Base-by-base conservation (phyloP, 2,888 invertebrate species). In the Suillia variegata region DNA sequence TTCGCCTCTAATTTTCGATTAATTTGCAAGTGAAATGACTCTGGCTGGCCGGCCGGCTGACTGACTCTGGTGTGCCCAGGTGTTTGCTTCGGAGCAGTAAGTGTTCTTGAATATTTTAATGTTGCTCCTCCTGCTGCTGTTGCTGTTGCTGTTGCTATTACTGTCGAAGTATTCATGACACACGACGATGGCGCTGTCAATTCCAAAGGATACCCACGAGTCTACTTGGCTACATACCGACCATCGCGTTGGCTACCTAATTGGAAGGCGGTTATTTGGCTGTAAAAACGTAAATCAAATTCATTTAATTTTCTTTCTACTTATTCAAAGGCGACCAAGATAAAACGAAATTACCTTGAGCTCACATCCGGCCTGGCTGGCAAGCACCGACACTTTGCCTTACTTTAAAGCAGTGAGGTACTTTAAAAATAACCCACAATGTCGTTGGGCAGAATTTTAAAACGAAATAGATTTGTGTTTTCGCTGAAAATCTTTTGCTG, bases 21-120 rank as follows among this genome's bases (percentile, higher is more conserved):
- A 79, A 79, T 79, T 78, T 79, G 76, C 73, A 79, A 79, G 76
- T 79, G 71, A 78, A 79, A 79, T 79, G 73, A 73, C 15, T 18
- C 69, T 71, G 70, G n/a, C n/a, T 71, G 70, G 73, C 67, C 58
- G 66, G 66, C 67, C 74, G 72, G 75, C n/a, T n/a, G n/a, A n/a
- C n/a, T n/a, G n/a, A n/a, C n/a, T n/a, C n/a, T n/a, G n/a, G 65
- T 31, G 12, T 31, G 31, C 12, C 6, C 12, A 12, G 31, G 31
- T 31, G 31, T 31, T 6, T 31, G 31, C 12, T 31, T 38, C 26
- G 26, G 38, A 13, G 38, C 38, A n/a, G 38, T 38, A 38, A n/a
- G 38, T 10, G 38, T 38, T 10, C 6, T 8, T 31, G 31, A 8
- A 31, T 31, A 31, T 31, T 8, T 12, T 31, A n/a, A n/a, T n/a